Evolutionary conservation across 37 sponge, comb jelly and placozoan species (phyloP).

Genomic region (Dysidea cf. avara): DNA sequence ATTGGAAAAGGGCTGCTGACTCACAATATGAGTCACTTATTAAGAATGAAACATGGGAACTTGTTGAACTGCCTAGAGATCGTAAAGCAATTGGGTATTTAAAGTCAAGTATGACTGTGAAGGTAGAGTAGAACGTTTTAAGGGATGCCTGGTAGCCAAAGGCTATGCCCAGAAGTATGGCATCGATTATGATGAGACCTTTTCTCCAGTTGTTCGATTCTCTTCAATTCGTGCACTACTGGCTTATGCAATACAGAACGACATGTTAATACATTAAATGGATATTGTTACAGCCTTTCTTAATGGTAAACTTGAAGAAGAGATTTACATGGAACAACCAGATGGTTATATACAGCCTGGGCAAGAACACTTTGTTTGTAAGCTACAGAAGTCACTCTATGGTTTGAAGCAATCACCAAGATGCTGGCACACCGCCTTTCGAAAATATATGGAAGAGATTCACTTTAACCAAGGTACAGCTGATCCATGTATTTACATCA

Average conservation of each 20-base stretch:
- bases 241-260: background rate
- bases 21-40: slow-evolving; percentile 11
- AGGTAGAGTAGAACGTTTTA: background rate
- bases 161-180: slow-evolving; percentile 17
- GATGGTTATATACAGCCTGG: slow-evolving; percentile 6
- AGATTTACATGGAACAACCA: slow-evolving; percentile 4
- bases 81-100: slow-evolving; percentile 3
- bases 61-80: background rate
- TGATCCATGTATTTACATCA: slow-evolving; percentile 32
- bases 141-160: slow-evolving; percentile 7
- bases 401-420: slow-evolving; percentile 19
- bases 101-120: slow-evolving; percentile 2
- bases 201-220: slow-evolving; percentile 17
- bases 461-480: slow-evolving; percentile 3
- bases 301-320: slow-evolving; percentile 11
- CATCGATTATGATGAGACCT: slow-evolving; percentile 19
- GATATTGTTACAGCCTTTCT: slow-evolving; percentile 6
- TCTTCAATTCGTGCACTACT: slow-evolving; percentile 15
- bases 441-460: background rate
- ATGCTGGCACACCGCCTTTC: background rate
- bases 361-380: background rate
- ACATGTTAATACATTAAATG: slow-evolving; percentile 20
- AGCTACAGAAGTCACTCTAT: background rate
- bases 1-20: slow-evolving; percentile 18
- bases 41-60: background rate